phyloP scores from a whole-genome alignment of 1,140 invertebrate species.

The Sminthurides bifidus region DNA sequence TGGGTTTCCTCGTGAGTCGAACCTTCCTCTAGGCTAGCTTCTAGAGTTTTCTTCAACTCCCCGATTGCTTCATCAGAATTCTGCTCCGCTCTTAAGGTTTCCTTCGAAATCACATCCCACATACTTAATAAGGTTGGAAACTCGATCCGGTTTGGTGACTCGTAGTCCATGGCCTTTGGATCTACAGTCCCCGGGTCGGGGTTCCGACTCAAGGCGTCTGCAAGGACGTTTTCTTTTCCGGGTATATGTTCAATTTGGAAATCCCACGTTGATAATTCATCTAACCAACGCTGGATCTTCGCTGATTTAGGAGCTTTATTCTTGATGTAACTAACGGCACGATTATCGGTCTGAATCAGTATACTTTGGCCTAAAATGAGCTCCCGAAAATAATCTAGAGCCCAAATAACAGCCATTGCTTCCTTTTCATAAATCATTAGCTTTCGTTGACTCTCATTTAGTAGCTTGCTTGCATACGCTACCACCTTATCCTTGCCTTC shows the following conservation, averaged over 20 bases:
- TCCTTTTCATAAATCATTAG: constrained; percentile 14
- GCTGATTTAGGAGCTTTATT: neutral
- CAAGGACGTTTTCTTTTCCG: neutral
- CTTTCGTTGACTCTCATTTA: constrained; percentile 11
- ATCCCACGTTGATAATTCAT: neutral
- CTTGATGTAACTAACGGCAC: constrained; percentile 15
- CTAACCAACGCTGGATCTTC: constrained; percentile 25
- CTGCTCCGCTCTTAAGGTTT: neutral
- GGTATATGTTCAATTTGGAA: constrained; percentile 1
- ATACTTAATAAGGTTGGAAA: neutral
- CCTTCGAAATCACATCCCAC: neutral
- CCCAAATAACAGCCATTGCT: constrained; percentile 17
- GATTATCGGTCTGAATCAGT: constrained; percentile 17
- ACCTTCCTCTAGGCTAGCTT: no score
- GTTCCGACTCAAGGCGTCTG: constrained; percentile 5
- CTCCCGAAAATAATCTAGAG: constrained; percentile 17
- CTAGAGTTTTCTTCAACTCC: neutral
- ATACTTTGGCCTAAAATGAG: constrained; percentile 17
- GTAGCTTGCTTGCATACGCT: constrained; percentile 6
- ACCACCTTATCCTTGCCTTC: constrained; percentile 9
- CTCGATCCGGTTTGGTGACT: neutral
- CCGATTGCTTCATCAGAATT: neutral
- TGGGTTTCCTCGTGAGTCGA: no score
- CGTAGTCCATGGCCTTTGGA: neutral
- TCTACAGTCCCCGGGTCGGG: neutral